phyloP scores from a whole-genome alignment of 2,888 invertebrate genomes.

The Eugnorisma glareosa region DNA sequence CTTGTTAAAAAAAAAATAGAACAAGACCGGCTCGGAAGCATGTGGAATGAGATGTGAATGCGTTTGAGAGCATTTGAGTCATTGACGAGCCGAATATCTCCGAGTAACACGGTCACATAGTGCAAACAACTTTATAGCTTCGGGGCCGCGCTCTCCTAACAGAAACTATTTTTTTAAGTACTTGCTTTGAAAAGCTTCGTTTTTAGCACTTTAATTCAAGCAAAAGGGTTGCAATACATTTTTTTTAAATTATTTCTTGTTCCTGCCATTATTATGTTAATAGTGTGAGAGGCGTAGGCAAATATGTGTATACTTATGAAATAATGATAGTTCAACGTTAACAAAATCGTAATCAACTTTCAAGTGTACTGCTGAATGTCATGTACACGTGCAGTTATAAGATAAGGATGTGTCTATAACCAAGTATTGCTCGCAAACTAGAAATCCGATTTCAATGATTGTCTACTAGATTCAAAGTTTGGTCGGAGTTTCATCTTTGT shows the following conservation, averaged over 20 bases:
- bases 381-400: neutral
- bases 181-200: neutral
- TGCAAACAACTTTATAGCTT: constrained; percentile 72
- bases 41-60: constrained; percentile 20
- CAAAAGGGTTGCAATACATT: neutral
- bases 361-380: neutral
- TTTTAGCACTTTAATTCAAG: neutral
- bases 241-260: neutral
- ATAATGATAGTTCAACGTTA: neutral
- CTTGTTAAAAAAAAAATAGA: constrained; percentile 25
- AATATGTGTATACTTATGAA: neutral
- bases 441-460: neutral
- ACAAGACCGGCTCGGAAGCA: constrained; percentile 1
- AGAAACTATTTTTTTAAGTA: constrained; percentile 35
- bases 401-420: neutral
- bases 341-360: neutral
- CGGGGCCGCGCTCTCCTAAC: constrained; percentile 60
- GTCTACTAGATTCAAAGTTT: neutral
- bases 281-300: neutral
- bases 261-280: neutral
- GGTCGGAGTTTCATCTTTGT: neutral
- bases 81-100: constrained; percentile 66
- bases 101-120: constrained; percentile 64
- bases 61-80: constrained; percentile 54
- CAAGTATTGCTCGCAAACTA: neutral